phyloP scores from a whole-genome alignment of 1,140 invertebrate genomes.

The Tetramorium parvispinum region DNA sequence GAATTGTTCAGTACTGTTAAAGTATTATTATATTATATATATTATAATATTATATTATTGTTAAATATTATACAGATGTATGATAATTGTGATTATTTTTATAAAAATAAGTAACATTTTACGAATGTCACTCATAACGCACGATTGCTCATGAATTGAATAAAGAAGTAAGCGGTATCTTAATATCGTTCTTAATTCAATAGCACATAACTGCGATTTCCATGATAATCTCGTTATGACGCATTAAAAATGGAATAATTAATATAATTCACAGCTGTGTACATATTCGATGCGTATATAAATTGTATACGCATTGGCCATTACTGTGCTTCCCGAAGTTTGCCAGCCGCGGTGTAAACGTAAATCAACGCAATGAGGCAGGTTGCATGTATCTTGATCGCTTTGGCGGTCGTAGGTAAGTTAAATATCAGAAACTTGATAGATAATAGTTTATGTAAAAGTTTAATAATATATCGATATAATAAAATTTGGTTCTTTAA shows the following conservation, averaged over 20 bases:
- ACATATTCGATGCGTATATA: slow-evolving; percentile 33
- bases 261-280: slow-evolving; percentile 29
- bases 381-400: neutral
- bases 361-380: neutral
- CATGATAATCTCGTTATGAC: neutral
- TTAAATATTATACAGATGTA: neutral
- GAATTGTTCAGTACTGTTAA: too few species aligned
- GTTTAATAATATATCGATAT: neutral
- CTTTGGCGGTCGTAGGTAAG: slow-evolving; percentile 1
- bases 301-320: neutral
- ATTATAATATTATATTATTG: neutral
- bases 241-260: neutral
- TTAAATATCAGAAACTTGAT: neutral
- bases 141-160: neutral
- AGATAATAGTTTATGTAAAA: neutral
- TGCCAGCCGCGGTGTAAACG: neutral
- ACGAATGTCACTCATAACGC: neutral
- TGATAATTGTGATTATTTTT: neutral
- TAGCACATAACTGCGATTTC: neutral
- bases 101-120: neutral
- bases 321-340: neutral
- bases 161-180: neutral
- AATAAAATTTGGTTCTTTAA: neutral
- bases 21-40: neutral
- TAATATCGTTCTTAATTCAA: neutral